Evolutionary conservation across 2,888 invertebrate species (phyloP).

Genomic region (Augochlorella aurata): DNA sequence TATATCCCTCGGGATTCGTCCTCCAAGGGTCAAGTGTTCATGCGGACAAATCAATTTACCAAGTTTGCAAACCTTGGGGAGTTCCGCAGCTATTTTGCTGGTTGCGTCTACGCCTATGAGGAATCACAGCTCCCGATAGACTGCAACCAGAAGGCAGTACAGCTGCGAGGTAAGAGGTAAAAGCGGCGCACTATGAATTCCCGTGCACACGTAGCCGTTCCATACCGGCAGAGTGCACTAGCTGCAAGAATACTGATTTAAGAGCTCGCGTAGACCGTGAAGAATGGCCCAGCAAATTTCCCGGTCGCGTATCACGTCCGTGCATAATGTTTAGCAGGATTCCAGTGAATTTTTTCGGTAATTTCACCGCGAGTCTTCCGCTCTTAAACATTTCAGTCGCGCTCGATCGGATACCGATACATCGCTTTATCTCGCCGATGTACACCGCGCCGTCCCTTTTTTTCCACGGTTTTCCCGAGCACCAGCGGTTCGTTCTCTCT

Average conservation of each 20-base stretch:
- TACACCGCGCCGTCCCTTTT: not conserved
- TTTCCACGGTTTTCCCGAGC: slow-evolving; percentile 10
- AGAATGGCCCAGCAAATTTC: not conserved
- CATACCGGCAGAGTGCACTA: not conserved
- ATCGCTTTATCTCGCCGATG: not conserved
- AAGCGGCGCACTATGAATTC: not conserved
- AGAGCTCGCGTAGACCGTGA: not conserved
- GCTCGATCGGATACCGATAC: slow-evolving; percentile 1
- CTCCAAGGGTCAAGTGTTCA: not conserved
- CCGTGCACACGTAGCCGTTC: not conserved
- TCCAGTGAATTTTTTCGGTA: not conserved
- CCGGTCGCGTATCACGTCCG: not conserved
- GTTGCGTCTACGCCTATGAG: not conserved
- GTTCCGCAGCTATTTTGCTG: not conserved
- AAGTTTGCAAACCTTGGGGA: not conserved
- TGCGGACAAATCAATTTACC: not conserved
- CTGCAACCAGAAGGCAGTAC: not conserved
- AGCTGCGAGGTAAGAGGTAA: not conserved
- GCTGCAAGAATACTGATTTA: not conserved
- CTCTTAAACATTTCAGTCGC: not conserved
- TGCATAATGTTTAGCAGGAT: no score
- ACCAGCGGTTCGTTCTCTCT: not conserved
- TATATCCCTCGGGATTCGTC: not conserved
- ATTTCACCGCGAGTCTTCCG: not conserved
- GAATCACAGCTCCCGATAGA: not conserved